These are phyloP conservation scores for Plagodis dolabraria DNA, from an alignment of 2,888 invertebrate genomes.

Conservation along the genomic window DNA sequence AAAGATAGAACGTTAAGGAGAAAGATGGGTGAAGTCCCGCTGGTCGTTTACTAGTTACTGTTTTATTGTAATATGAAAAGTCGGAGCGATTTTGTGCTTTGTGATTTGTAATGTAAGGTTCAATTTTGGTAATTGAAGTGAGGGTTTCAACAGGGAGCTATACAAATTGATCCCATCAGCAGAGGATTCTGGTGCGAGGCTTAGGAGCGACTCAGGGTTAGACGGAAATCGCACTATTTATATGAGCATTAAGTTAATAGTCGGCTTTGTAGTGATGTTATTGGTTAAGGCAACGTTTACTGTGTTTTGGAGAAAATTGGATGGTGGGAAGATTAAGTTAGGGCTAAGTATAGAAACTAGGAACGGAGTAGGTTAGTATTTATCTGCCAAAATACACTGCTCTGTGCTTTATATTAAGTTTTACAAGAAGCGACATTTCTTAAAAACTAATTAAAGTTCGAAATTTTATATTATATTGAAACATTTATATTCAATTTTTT, in stretches of 20 bases:
- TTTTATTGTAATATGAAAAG: constrained; percentile 61
- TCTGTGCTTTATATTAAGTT: too few species aligned
- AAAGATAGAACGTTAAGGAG: constrained; percentile 33
- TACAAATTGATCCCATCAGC: constrained; percentile 75
- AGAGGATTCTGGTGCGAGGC: constrained; percentile 48
- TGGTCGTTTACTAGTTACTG: constrained; percentile 59
- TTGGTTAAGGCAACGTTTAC: constrained; percentile 38
- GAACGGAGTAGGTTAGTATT: too few species aligned
- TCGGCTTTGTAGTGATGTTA: constrained; percentile 53
- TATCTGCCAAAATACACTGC: too few species aligned
- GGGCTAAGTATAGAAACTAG: too few species aligned
- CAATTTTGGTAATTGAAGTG: constrained; percentile 50
- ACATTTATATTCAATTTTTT: too few species aligned
- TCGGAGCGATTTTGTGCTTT: constrained; percentile 5
- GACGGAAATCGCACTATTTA: constrained; percentile 65
- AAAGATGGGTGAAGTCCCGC: constrained; percentile 50
- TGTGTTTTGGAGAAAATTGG: constrained; percentile 26
- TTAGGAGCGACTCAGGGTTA: constrained; percentile 55
- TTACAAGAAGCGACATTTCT: too few species aligned
- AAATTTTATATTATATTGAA: too few species aligned
- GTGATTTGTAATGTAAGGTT: constrained; percentile 47
- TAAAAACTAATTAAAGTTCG: too few species aligned
- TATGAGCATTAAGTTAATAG: constrained; percentile 62
- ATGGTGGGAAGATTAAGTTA: constrained; percentile 21
- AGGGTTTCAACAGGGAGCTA: constrained; percentile 59